Evolutionary conservation across 2,888 invertebrate species (phyloP).

Genomic region (Nephrotoma appendiculata): DNA sequence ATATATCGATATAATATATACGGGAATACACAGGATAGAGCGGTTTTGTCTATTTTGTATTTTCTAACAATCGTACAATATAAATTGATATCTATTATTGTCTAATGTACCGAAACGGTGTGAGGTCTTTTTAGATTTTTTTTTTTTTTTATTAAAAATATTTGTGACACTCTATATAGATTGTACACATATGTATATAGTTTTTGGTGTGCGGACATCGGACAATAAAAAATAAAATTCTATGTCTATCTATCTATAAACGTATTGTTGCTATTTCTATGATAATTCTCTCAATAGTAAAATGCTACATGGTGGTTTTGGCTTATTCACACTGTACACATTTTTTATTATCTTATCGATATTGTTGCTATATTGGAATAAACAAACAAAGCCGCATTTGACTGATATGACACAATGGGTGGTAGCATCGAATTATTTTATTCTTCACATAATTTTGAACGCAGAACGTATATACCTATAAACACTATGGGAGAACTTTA

Average conservation of each 20-base stretch:
- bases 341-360: background rate
- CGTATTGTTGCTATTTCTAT: background rate
- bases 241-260: background rate
- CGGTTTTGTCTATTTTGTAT: background rate
- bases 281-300: background rate
- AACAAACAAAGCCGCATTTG: background rate
- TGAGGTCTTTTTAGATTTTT: background rate
- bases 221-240: background rate
- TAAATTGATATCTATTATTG: background rate
- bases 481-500: background rate
- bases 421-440: background rate
- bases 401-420: background rate
- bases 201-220: background rate
- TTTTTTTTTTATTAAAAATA: background rate
- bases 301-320: background rate
- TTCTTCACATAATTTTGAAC: background rate
- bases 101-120: conserved; percentile 2
- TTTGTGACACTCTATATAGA: background rate
- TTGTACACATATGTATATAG: background rate
- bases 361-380: background rate
- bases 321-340: background rate
- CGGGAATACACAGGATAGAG: background rate
- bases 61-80: background rate
- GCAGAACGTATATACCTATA: too few relatives aligned
- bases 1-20: background rate